Conservation (phyloP, 2,113 vertebrate genomes). For the Eolophus roseicapilla region DNA sequence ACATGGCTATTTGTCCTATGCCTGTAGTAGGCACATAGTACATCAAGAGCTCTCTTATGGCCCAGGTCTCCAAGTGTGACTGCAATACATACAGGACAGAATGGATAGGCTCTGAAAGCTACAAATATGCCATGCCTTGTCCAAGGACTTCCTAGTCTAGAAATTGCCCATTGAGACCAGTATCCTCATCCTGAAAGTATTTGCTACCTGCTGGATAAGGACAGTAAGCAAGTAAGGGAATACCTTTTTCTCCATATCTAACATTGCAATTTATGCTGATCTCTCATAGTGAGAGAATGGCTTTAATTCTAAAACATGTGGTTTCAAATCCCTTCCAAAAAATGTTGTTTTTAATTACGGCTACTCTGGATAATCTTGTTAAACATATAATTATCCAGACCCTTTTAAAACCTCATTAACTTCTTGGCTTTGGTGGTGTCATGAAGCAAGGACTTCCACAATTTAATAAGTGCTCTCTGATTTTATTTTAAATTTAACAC, state of each 20-base stretch:
- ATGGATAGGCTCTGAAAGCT: neutral
- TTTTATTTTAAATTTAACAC: slow-evolving; percentile 50
- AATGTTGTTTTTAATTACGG: slow-evolving; percentile 35
- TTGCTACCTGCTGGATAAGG: neutral
- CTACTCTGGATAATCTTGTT: slow-evolving; percentile 42
- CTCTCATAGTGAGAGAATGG: neutral
- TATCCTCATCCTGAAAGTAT: neutral
- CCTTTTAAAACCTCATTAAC: slow-evolving; percentile 46
- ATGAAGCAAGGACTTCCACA: slow-evolving; percentile 13
- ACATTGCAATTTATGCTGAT: neutral
- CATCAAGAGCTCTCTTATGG: neutral
- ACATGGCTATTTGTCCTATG: neutral
- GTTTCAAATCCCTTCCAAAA: slow-evolving; percentile 44
- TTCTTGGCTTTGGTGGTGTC: neutral
- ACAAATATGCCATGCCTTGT: neutral
- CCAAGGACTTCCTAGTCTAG: neutral
- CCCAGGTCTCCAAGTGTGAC: neutral
- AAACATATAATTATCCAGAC: slow-evolving; percentile 43
- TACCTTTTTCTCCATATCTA: neutral
- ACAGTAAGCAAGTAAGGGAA: neutral
- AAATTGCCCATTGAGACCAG: neutral
- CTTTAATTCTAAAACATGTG: slow-evolving; percentile 27
- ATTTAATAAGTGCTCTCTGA: slow-evolving; percentile 14
- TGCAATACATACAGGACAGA: neutral
- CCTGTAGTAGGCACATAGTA: fast-evolving